Conservation (phyloP, 2,113 vertebrate species). For the Rattus rattus region DNA sequence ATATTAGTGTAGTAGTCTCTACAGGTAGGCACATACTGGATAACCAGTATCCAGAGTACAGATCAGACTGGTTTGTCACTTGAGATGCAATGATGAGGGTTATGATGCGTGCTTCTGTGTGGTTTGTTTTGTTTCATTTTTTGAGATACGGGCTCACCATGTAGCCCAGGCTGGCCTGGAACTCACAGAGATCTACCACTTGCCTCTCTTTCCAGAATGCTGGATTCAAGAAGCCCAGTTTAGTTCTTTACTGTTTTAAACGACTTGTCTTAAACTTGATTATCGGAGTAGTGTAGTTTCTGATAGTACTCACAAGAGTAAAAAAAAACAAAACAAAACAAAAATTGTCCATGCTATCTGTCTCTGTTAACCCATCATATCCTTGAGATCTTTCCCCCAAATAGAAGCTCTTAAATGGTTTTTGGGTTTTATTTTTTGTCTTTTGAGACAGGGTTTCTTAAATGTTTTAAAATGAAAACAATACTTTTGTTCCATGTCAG, state of each 20-base stretch:
- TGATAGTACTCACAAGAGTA: conserved; percentile 11
- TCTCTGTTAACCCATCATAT: neutral
- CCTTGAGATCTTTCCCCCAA: neutral
- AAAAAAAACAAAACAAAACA: neutral
- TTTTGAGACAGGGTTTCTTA: neutral
- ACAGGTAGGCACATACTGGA: neutral
- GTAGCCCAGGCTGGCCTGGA: neutral
- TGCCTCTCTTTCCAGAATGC: neutral
- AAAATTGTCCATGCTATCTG: neutral
- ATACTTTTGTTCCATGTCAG: conserved; percentile 2
- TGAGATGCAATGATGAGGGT: neutral
- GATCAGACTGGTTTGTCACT: neutral
- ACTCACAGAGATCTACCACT: neutral
- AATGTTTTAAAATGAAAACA: conserved; percentile 31
- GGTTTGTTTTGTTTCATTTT: neutral
- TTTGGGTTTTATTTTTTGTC: neutral
- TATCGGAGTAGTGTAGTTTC: conserved; percentile 52
- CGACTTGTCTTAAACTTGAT: neutral
- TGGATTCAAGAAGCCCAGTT: neutral
- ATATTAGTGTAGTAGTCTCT: neutral
- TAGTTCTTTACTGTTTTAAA: neutral
- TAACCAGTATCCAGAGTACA: neutral
- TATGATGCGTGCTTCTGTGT: neutral
- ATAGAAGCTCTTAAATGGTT: conserved; percentile 28
- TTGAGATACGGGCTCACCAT: neutral